phyloP scores from a whole-genome alignment of 2,797 vertebrate genomes.

The Pempheris klunzingeri region DNA sequence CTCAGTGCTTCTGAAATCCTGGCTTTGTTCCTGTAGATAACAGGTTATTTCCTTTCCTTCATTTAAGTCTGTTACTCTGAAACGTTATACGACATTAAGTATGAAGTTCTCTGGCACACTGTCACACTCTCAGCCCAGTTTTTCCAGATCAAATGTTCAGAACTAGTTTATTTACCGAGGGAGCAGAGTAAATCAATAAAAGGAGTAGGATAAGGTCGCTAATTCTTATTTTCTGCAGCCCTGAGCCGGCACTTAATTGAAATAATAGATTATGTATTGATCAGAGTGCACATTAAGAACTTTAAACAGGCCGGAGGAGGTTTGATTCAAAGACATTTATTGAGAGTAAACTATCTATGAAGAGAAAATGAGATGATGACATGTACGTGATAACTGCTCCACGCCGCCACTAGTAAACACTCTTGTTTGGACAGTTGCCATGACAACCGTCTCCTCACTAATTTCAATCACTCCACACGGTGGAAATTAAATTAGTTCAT shows the following conservation, averaged over 20 bases:
- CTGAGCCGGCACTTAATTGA: neutral
- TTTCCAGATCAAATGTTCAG: neutral
- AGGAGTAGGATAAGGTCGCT: neutral
- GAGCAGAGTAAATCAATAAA: neutral
- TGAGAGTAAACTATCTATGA: conserved; percentile 1
- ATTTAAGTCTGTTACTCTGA: no score
- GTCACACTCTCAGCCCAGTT: no score
- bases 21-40: neutral
- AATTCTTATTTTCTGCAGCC: accelerated
- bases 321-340: conserved; percentile 42
- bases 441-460: conserved; percentile 17
- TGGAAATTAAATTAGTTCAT: conserved; percentile 37
- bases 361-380: conserved; percentile 10
- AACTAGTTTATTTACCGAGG: neutral
- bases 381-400: neutral
- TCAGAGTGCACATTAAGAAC: neutral
- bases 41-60: neutral
- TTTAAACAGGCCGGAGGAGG: neutral
- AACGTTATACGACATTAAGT: no score
- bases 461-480: conserved; percentile 59
- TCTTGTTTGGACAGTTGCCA: conserved; percentile 12
- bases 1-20: neutral
- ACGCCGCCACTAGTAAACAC: neutral
- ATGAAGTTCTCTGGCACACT: no score
- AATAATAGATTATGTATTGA: neutral